phyloP scores from a whole-genome alignment of 2,888 invertebrate genomes.

The Osmoderma eremita region DNA sequence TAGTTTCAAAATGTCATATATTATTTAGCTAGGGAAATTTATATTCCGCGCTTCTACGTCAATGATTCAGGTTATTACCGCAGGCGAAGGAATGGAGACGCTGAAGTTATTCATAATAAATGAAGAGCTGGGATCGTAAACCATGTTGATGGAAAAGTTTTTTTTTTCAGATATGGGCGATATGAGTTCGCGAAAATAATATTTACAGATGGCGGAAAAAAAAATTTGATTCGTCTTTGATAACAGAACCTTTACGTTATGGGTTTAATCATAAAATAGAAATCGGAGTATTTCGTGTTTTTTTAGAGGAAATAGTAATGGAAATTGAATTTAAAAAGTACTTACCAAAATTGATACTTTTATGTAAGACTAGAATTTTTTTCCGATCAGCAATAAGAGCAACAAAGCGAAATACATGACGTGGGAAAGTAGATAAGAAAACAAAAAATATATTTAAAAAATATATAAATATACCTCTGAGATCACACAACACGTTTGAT shows the following conservation, averaged over 20 bases:
- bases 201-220: conserved; percentile 24
- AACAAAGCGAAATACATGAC: no score
- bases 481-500: no score
- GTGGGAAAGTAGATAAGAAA: no score
- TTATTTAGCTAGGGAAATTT: no score
- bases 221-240: conserved; percentile 15
- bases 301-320: neutral
- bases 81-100: neutral
- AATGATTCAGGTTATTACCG: neutral
- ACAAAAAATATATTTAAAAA: no score
- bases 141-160: conserved; percentile 3
- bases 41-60: neutral
- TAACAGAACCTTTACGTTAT: neutral
- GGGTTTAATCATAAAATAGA: conserved; percentile 10
- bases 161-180: neutral
- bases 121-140: conserved; percentile 15
- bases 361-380: no score
- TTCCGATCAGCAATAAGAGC: no score
- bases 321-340: no score
- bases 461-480: no score
- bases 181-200: conserved; percentile 7
- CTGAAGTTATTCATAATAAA: conserved; percentile 12
- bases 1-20: no score
- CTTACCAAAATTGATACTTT: no score
- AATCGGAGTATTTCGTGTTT: conserved; percentile 19